Percentiles rank a stretch among this genome's conserved stretches.
These are phyloP conservation scores for Lissocephala sabroskyi DNA, from an alignment of 2,888 invertebrate species.

Conservation along the genomic window DNA sequence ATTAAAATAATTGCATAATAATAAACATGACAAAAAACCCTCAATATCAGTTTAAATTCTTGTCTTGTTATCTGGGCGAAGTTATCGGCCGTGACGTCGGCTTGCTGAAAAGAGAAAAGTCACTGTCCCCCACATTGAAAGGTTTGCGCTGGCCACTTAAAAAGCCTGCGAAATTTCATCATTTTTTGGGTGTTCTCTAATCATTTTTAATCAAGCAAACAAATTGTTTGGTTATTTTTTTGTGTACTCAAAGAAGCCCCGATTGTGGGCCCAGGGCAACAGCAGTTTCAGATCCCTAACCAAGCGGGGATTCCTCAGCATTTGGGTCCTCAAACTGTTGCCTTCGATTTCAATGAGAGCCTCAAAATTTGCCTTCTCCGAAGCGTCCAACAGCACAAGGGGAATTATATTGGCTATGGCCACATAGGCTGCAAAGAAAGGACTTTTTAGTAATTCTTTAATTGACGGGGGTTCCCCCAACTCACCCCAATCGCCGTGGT, in stretches of 20 bases:
- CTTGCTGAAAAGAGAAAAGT: too few species aligned
- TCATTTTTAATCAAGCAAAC: too few species aligned
- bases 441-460: conserved; percentile 1
- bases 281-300: conserved; percentile 46
- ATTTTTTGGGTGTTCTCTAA: too few species aligned
- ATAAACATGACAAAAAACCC: too few species aligned
- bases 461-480: not conserved
- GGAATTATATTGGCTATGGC: conserved; percentile 21
- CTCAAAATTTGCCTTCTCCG: conserved; percentile 49
- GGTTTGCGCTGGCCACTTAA: not conserved
- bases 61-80: too few species aligned
- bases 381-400: conserved; percentile 49
- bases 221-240: too few species aligned
- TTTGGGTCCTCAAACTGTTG: conserved; percentile 32
- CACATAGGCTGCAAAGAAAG: conserved; percentile 12
- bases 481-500: conserved; percentile 57
- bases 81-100: too few species aligned
- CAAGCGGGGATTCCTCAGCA: conserved; percentile 38
- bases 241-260: conserved; percentile 48
- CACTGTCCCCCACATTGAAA: not conserved
- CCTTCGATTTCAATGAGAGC: conserved; percentile 35
- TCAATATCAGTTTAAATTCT: too few species aligned
- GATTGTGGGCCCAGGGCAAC: conserved; percentile 59
- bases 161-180: too few species aligned
- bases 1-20: too few species aligned